Percentiles rank a stretch among this genome's conserved stretches.
Conservation (phyloP, 2,797 vertebrate species). For the Coendou prehensilis region DNA sequence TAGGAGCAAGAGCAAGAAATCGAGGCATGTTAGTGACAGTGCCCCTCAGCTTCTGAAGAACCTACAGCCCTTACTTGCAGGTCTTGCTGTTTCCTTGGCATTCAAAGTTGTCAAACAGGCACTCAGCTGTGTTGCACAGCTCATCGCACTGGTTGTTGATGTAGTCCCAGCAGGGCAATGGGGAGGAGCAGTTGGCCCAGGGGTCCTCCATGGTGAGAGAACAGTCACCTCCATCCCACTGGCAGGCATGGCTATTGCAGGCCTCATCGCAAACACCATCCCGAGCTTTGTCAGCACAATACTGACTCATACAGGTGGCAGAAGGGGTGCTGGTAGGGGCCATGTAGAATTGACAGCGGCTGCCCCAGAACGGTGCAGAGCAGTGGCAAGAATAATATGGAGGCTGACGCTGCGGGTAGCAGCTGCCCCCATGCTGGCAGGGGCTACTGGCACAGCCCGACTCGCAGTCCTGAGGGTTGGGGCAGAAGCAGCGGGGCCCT, state of each 20-base stretch:
- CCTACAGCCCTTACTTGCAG: constrained; percentile 93
- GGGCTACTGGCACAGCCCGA: constrained; percentile 87
- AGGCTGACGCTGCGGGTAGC: constrained; percentile 89
- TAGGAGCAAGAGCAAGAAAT: constrained; percentile 70
- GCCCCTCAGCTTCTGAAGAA: background rate
- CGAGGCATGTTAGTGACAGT: constrained; percentile 64
- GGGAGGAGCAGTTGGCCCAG: constrained; percentile 93
- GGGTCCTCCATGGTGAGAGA: constrained; percentile 92
- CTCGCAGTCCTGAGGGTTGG: constrained; percentile 89
- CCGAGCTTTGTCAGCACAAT: constrained; percentile 89
- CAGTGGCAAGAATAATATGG: constrained; percentile 92
- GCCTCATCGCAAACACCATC: constrained; percentile 93
- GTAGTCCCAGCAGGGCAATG: constrained; percentile 92
- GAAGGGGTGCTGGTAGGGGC: constrained; percentile 84
- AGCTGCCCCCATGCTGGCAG: constrained; percentile 95
- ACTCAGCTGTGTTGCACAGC: constrained; percentile 95
- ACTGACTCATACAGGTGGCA: constrained; percentile 83
- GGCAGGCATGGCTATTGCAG: constrained; percentile 94
- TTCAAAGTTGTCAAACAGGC: constrained; percentile 94
- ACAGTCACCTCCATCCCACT: constrained; percentile 97
- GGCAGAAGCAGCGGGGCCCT: constrained; percentile 92
- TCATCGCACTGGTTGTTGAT: constrained; percentile 94
- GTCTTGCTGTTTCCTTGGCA: constrained; percentile 89
- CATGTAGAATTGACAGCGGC: constrained; percentile 87
- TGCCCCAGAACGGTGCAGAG: constrained; percentile 88